Conservation (phyloP, 2,888 invertebrate species). For the Gymnocheta viridis region DNA sequence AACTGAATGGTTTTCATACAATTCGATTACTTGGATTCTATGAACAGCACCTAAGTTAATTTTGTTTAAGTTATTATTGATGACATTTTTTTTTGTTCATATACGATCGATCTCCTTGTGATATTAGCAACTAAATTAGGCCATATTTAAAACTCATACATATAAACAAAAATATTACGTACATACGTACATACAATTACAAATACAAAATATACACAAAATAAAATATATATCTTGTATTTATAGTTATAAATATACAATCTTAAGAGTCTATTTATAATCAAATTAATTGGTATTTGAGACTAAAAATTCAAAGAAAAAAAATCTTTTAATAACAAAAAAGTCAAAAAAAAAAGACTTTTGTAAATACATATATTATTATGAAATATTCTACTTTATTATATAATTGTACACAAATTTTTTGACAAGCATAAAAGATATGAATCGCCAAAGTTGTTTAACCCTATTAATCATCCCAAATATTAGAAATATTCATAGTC, state of each 20-base stretch:
- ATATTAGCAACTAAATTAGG: slow-evolving; percentile 68
- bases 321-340: slow-evolving; percentile 28
- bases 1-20: too few relatives aligned
- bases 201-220: slow-evolving; percentile 34
- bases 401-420: slow-evolving; percentile 36
- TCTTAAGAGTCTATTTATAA: slow-evolving; percentile 63
- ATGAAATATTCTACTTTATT: slow-evolving; percentile 27
- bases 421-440: slow-evolving; percentile 41
- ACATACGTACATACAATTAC: slow-evolving; percentile 45
- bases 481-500: slow-evolving; percentile 68
- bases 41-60: slow-evolving; percentile 25
- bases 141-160: slow-evolving; percentile 61
- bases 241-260: slow-evolving; percentile 58
- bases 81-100: slow-evolving; percentile 2
- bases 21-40: too few relatives aligned
- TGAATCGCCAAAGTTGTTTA: slow-evolving; percentile 69
- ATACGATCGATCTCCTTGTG: slow-evolving; percentile 69
- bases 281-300: slow-evolving; percentile 38
- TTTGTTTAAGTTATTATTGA: slow-evolving; percentile 32
- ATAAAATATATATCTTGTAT: slow-evolving; percentile 63
- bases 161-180: slow-evolving; percentile 2
- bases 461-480: slow-evolving; percentile 67
- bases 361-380: slow-evolving; percentile 56
- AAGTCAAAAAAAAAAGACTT: slow-evolving; percentile 9
- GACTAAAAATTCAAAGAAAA: background rate